Evolutionary conservation across 2,888 invertebrate species (phyloP).

Genomic region (Aplocera efformata): DNA sequence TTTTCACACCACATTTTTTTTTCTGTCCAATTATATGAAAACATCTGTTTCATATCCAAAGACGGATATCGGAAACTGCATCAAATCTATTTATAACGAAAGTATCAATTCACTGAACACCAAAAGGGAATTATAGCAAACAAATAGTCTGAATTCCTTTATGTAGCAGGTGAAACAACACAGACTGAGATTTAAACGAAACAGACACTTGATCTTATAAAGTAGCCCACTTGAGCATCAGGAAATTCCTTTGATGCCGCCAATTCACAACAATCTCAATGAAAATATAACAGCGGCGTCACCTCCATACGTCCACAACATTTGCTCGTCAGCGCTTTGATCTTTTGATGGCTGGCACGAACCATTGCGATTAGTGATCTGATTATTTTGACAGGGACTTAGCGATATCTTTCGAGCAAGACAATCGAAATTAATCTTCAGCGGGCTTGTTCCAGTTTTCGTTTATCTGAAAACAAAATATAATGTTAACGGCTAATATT

Average conservation of each 20-base stretch:
- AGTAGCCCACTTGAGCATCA: conserved; percentile 59
- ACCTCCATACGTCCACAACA: conserved; percentile 43
- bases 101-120: conserved; percentile 23
- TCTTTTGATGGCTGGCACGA: conserved; percentile 13
- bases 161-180: conserved; percentile 42
- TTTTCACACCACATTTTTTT: too few relatives aligned
- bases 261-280: conserved; percentile 62
- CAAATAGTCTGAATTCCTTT: conserved; percentile 24
- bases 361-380: conserved; percentile 8
- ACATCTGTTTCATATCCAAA: too few relatives aligned
- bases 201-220: conserved; percentile 55
- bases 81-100: too few relatives aligned
- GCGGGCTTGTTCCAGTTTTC: not conserved
- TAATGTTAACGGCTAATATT: too few relatives aligned
- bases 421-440: not conserved
- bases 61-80: too few relatives aligned
- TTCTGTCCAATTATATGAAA: too few relatives aligned
- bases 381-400: conserved; percentile 9
- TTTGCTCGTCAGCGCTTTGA: conserved; percentile 25
- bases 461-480: too few relatives aligned
- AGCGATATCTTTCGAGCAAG: not conserved
- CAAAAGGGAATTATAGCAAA: conserved; percentile 24
- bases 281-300: conserved; percentile 64
- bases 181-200: conserved; percentile 44
- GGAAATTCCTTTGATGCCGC: conserved; percentile 72